A percentile compares a stretch with the other conserved stretches of the same genome.
Evolutionary conservation across 2,797 vertebrate species (phyloP).

Genomic region (Nyctibius grandis): DNA sequence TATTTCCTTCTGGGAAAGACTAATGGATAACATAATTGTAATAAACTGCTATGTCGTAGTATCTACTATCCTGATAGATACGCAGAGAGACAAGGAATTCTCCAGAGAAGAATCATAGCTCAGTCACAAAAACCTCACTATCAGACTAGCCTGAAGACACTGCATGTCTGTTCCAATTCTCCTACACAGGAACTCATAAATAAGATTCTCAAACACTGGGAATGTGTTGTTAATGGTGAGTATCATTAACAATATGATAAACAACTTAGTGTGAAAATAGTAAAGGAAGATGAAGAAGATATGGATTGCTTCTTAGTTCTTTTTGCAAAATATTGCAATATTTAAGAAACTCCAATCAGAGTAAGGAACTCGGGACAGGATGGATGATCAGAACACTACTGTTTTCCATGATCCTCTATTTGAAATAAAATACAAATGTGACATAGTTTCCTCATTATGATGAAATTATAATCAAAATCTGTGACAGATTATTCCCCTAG

Average conservation of each 20-base stretch:
- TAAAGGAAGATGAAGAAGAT: neutral
- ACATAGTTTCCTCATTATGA: neutral
- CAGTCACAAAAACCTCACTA: neutral
- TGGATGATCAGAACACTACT: neutral
- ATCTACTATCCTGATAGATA: neutral
- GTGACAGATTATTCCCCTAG: neutral
- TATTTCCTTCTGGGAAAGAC: neutral
- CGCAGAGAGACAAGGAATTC: neutral
- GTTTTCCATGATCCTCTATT: accelerated
- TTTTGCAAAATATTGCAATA: neutral
- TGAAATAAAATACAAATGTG: neutral
- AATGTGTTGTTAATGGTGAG: neutral
- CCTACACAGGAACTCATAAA: neutral
- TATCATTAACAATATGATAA: neutral
- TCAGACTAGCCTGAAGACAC: neutral
- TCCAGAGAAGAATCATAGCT: neutral
- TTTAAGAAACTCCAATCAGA: neutral
- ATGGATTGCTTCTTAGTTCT: neutral
- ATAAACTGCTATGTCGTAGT: neutral
- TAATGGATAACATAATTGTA: neutral
- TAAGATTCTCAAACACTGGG: neutral
- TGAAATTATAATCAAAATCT: neutral
- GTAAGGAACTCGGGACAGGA: accelerated
- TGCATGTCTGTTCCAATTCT: neutral
- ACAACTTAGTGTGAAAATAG: neutral